Percentiles rank a stretch among this genome's conserved stretches.
Evolutionary conservation across 2,797 vertebrate species (phyloP).

Genomic region (Mormyrus hasselquistii): DNA sequence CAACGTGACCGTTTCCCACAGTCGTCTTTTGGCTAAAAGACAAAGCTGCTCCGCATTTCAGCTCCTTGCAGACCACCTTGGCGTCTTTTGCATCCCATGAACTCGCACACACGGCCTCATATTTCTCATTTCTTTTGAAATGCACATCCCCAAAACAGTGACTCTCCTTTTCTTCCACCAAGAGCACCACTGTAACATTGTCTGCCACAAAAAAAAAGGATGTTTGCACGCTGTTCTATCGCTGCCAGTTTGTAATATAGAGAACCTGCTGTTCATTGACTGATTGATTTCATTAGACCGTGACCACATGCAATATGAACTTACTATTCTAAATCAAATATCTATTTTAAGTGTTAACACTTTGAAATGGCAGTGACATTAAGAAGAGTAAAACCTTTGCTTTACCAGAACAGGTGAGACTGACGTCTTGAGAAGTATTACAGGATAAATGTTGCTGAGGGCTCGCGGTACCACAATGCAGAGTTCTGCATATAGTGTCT

Average conservation of each 20-base stretch:
- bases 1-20: neutral
- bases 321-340: neutral
- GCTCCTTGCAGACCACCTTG: constrained; percentile 43
- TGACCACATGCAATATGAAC: neutral
- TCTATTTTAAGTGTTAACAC: neutral
- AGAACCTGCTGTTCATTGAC: neutral
- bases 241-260: neutral
- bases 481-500: constrained; percentile 18
- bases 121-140: accelerated
- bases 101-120: constrained; percentile 30
- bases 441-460: accelerated
- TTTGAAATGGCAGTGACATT: neutral
- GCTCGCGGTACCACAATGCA: constrained; percentile 37
- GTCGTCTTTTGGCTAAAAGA: accelerated
- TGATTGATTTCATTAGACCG: neutral
- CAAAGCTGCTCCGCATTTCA: constrained; percentile 34
- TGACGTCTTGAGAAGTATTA: accelerated
- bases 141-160: constrained; percentile 39
- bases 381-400: neutral
- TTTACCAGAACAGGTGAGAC: constrained; percentile 51
- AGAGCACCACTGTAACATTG: constrained; percentile 22
- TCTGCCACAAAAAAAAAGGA: neutral
- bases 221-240: neutral
- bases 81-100: accelerated
- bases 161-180: neutral